Conservation (phyloP, 2,113 vertebrate genomes). For the Urocitellus parryii region DNA sequence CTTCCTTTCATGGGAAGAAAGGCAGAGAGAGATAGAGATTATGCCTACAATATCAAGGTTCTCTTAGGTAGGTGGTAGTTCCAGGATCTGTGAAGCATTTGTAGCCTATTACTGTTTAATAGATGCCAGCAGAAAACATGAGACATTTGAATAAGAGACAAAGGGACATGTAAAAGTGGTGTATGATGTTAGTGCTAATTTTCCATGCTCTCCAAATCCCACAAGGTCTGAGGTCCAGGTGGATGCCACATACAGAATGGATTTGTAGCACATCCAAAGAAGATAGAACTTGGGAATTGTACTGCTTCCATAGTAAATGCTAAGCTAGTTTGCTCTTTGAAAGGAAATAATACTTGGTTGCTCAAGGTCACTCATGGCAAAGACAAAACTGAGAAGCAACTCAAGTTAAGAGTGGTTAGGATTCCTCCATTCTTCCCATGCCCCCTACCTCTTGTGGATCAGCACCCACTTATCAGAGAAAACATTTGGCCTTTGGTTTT, state of each 20-base stretch:
- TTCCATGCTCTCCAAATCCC: background rate
- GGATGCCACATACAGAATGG: background rate
- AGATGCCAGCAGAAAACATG: background rate
- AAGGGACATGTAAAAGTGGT: background rate
- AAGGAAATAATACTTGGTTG: background rate
- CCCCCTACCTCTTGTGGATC: no score
- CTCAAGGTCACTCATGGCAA: background rate
- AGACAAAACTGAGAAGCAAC: background rate
- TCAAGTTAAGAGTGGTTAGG: background rate
- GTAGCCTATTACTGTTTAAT: background rate
- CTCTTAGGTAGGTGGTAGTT: background rate
- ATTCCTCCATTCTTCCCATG: no score
- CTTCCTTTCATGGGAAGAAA: background rate
- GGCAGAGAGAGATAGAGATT: background rate
- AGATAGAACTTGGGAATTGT: background rate
- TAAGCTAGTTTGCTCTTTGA: background rate
- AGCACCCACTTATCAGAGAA: no score
- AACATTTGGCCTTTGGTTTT: no score
- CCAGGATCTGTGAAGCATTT: background rate
- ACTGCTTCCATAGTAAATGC: background rate
- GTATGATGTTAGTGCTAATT: background rate
- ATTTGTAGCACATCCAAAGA: conserved; percentile 14
- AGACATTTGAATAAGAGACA: background rate
- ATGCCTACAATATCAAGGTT: background rate
- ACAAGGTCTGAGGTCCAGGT: background rate